phyloP scores from a whole-genome alignment of 2,797 vertebrate genomes.

The Rhabdomys pumilio region DNA sequence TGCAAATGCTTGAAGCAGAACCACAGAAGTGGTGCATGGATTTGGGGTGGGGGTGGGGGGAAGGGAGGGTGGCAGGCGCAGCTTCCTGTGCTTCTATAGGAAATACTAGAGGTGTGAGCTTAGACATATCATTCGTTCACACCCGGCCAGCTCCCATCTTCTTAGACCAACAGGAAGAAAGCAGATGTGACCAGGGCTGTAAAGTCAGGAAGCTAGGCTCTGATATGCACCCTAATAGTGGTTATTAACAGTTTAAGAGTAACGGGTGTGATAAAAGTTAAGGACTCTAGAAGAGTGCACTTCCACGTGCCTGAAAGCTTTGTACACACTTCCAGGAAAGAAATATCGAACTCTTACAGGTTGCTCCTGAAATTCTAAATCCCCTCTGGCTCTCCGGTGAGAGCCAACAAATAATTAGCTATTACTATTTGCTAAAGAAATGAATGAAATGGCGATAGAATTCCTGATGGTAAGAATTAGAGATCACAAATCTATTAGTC shows the following conservation, averaged over 20 bases:
- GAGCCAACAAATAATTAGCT: not conserved
- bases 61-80: not conserved
- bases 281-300: not conserved
- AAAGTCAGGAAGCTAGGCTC: not conserved
- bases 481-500: not conserved
- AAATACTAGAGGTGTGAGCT: not conserved
- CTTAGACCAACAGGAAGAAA: fast-evolving
- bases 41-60: no score
- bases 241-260: not conserved
- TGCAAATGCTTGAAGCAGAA: not conserved
- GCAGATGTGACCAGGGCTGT: not conserved
- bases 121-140: not conserved
- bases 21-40: not conserved
- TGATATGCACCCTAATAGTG: not conserved
- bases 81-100: not conserved
- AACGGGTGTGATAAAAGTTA: not conserved
- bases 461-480: not conserved
- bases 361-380: not conserved
- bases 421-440: slow-evolving; percentile 1
- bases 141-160: not conserved
- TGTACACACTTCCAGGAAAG: not conserved
- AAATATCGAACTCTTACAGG: not conserved
- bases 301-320: not conserved
- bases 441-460: not conserved
- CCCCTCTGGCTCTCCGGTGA: not conserved